These are phyloP conservation scores for Coryphaenoides rupestris DNA, from an alignment of 2,113 vertebrate species.

Conservation along the genomic window DNA sequence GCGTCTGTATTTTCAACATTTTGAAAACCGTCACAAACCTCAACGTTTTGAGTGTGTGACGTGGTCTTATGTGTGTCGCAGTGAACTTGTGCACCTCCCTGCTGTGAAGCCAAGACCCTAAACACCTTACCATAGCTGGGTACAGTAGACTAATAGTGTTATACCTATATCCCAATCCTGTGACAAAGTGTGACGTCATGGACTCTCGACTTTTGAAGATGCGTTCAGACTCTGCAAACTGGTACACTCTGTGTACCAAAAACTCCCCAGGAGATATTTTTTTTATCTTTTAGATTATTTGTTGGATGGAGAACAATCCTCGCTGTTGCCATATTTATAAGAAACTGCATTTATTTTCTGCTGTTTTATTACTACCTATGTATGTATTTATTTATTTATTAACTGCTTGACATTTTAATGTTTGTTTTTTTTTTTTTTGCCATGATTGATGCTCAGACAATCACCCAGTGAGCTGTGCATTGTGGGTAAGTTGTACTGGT, in stretches of 20 bases:
- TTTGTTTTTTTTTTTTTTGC: neutral
- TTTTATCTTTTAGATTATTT: too few species aligned
- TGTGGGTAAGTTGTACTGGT: neutral
- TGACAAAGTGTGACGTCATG: neutral
- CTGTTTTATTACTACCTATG: conserved; percentile 12
- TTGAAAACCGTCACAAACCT: too few species aligned
- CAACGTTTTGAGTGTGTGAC: conserved; percentile 11
- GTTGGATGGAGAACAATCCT: neutral
- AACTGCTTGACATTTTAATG: neutral
- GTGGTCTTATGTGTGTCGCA: conserved; percentile 18
- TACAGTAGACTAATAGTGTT: too few species aligned
- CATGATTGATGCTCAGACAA: conserved; percentile 46
- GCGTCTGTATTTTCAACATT: too few species aligned
- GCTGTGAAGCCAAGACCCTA: conserved; percentile 33
- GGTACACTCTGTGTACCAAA: neutral
- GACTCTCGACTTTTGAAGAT: conserved; percentile 5
- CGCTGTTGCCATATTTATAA: conserved; percentile 17
- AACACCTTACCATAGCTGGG: conserved; percentile 10
- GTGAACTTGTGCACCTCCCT: conserved; percentile 24
- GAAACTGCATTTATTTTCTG: conserved; percentile 6
- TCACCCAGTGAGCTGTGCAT: conserved; percentile 31
- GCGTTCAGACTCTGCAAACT: neutral
- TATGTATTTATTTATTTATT: neutral
- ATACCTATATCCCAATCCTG: neutral
- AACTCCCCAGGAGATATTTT: neutral